These are phyloP conservation scores for Clanis bilineata DNA, from an alignment of 2,888 invertebrate genomes.

Conservation along the genomic window DNA sequence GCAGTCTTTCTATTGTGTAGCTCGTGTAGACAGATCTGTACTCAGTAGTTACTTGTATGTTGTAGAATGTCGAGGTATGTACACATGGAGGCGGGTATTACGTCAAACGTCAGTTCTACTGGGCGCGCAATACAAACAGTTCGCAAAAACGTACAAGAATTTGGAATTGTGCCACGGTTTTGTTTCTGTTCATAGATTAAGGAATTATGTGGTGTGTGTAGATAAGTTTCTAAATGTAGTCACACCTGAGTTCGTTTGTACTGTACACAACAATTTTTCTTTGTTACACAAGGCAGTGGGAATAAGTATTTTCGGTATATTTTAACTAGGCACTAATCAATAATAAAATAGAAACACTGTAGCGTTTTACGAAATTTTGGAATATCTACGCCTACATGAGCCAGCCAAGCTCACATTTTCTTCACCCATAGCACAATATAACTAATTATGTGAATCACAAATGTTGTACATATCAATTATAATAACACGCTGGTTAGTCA, in stretches of 20 bases:
- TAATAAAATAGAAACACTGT: no score
- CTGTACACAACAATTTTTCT: neutral
- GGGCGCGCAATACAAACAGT: constrained; percentile 67
- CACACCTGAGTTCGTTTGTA: neutral
- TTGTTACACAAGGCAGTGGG: neutral
- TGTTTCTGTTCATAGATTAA: constrained; percentile 22
- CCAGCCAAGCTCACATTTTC: no score
- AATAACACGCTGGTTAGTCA: no score
- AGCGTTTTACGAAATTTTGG: no score
- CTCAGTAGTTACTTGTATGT: no score
- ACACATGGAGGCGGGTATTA: constrained; percentile 43
- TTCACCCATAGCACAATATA: no score
- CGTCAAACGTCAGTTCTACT: constrained; percentile 58
- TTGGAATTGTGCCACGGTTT: constrained; percentile 68
- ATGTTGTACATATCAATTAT: no score
- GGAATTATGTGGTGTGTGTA: neutral
- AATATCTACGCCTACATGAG: no score
- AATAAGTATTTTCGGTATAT: no score
- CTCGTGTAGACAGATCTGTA: constrained; percentile 2
- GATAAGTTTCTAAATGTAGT: neutral
- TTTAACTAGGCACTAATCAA: no score
- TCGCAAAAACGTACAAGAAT: constrained; percentile 60
- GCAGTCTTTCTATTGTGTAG: neutral
- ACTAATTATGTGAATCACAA: no score
- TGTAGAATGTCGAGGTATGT: constrained; percentile 9